Evolutionary conservation across 2,113 vertebrate genomes (phyloP), one percentile per base, ranked within the genome.

Genomic region (Erythrocercus mccallii): DNA sequence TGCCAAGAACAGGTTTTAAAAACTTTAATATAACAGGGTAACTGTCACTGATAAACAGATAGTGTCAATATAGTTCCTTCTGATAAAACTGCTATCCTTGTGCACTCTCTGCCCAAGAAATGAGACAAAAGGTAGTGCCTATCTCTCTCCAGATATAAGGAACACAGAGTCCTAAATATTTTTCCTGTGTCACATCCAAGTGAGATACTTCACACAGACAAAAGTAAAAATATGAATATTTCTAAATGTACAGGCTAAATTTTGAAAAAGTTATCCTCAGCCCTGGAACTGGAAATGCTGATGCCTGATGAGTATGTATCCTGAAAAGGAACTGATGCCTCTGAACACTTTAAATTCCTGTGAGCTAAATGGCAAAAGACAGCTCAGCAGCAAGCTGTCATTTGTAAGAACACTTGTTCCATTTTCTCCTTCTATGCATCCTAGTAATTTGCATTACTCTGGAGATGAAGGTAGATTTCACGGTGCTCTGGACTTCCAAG

Each of bases 231-330:
- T 48, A 77, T 5, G 0, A 60, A 11, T 62, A 48, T 71, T 79
- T 83, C 50, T 51, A 53, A 60, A 57, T 14, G 9, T 54, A n/a
- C 7, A 50, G 28, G 10, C 14, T 94, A 77, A 44, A 73, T 82
- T 94, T 95, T 93, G 38, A 81, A 37, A 87, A 90, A 69, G 73
- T 70, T 35, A 54, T 70, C 80, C 81, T 80, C 64, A 82, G 58
- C 11, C 57, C 91, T 60, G 12, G n/a, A 81, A 95, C 76, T 11
- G 33, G 56, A 92, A 93, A n/a, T 76, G 81, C 42, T 79, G 72
- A 44, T 51, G 51, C 38, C 33, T 15, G 23, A 12, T 92, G 9
- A 64, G 25, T 27, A 23, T 31, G 38, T 23, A 50, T 53, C 19
- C 23, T 71, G 51, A 61, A 74, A 74, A 74, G 68, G 48, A 88